A percentile compares a stretch with the other conserved stretches of the same genome.
phyloP scores from a whole-genome alignment of 2,888 invertebrate genomes.

The Andrena haemorrhoa region DNA sequence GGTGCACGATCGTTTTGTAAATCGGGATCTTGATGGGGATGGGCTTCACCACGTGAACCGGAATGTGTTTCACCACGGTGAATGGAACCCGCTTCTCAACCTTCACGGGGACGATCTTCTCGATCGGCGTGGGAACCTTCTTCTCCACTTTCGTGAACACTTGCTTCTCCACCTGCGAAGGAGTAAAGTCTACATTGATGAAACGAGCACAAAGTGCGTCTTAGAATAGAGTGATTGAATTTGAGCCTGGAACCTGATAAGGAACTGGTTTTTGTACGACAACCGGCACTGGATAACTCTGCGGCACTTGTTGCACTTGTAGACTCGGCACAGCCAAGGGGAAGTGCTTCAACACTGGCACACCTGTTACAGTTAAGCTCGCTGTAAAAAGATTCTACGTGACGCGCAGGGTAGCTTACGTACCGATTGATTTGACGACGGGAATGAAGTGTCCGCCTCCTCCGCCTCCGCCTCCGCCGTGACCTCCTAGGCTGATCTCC shows the following conservation, averaged over 20 bases:
- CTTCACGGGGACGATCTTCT: conserved; percentile 89
- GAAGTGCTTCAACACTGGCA: conserved; percentile 87
- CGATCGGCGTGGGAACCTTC: conserved; percentile 87
- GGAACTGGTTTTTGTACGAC: conserved; percentile 88
- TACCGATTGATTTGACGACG: conserved; percentile 88
- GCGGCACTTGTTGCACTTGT: conserved; percentile 86
- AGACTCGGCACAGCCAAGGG: conserved; percentile 86
- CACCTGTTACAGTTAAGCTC: conserved; percentile 69
- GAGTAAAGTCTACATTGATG: background rate
- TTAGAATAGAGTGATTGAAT: background rate
- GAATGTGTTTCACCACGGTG: conserved; percentile 88
- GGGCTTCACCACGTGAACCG: conserved; percentile 88
- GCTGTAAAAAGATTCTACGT: background rate
- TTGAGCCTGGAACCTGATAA: conserved; percentile 62
- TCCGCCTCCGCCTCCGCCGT: conserved; percentile 62
- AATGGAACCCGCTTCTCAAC: conserved; percentile 90
- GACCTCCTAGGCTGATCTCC: conserved; percentile 31
- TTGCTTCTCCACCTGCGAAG: conserved; percentile 74
- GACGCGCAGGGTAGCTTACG: conserved; percentile 4
- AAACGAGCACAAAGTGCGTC: background rate
- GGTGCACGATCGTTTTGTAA: conserved; percentile 89
- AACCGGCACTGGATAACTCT: conserved; percentile 88
- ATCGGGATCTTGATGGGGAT: conserved; percentile 90
- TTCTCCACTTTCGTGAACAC: conserved; percentile 75
- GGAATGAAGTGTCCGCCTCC: conserved; percentile 84